These are phyloP conservation scores for Anastrepha ludens DNA, from an alignment of 1,140 invertebrate species.

Conservation along the genomic window DNA sequence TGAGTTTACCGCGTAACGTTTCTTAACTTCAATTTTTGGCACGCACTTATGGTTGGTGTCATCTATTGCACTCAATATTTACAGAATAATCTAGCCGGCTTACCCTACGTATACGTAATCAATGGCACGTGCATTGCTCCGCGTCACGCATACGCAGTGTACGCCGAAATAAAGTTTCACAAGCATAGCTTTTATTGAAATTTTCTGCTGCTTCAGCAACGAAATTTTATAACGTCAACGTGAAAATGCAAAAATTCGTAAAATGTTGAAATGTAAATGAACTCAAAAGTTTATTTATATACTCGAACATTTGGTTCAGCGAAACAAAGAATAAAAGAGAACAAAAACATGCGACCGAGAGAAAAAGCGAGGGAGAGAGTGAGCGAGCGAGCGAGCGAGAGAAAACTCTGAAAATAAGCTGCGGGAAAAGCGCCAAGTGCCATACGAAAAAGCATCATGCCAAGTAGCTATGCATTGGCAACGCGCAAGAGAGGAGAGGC, in stretches of 20 bases:
- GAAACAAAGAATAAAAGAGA: not conserved
- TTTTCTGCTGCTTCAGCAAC: not conserved
- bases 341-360: not conserved
- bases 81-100: not conserved
- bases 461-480: not conserved
- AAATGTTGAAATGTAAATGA: conserved; percentile 42
- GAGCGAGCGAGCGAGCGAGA: not conserved
- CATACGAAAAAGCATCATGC: not conserved
- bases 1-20: no score
- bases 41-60: no score
- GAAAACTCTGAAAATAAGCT: no score
- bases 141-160: conserved; percentile 39
- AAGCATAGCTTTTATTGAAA: not conserved
- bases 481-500: not conserved
- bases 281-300: conserved; percentile 41
- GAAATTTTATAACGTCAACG: conserved; percentile 4
- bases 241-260: conserved; percentile 37
- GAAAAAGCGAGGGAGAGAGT: not conserved
- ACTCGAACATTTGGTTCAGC: not conserved
- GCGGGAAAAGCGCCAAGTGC: not conserved
- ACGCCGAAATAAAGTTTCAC: not conserved
- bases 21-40: no score
- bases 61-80: no score
- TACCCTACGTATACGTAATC: conserved; percentile 35
- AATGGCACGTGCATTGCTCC: not conserved